phyloP scores from a whole-genome alignment of 1,140 invertebrate species.

The Rhynchophorus ferrugineus region DNA sequence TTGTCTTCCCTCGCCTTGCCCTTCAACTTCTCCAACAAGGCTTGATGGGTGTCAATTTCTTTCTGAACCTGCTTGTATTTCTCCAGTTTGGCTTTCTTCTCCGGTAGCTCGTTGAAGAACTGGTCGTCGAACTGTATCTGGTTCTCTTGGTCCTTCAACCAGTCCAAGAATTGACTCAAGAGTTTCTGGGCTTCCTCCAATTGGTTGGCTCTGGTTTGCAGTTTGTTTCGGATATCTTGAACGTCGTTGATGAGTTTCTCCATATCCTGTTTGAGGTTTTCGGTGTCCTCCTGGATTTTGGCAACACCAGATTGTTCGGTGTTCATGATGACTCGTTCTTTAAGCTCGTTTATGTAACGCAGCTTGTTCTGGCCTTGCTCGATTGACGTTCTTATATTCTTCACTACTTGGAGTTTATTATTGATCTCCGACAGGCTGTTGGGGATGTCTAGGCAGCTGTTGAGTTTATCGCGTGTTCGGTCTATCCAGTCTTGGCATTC shows the following conservation, averaged over 20 bases:
- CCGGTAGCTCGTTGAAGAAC: constrained; percentile 74
- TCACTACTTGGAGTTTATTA: constrained; percentile 74
- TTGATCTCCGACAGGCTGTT: constrained; percentile 73
- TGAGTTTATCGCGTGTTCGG: constrained; percentile 71
- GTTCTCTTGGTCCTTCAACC: constrained; percentile 79
- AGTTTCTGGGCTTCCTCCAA: constrained; percentile 81
- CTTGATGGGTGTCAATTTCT: constrained; percentile 68
- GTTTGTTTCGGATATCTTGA: constrained; percentile 64
- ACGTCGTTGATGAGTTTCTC: constrained; percentile 76
- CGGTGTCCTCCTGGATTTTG: constrained; percentile 84
- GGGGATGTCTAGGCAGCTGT: constrained; percentile 67
- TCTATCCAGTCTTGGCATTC: constrained; percentile 91
- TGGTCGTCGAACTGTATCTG: constrained; percentile 66
- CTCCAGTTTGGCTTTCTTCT: constrained; percentile 80
- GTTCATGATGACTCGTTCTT: constrained; percentile 86
- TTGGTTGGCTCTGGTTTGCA: constrained; percentile 60
- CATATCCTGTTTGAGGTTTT: constrained; percentile 79
- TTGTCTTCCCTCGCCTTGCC: constrained; percentile 56
- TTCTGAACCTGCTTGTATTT: constrained; percentile 71
- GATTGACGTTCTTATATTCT: constrained; percentile 72
- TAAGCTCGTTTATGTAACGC: constrained; percentile 80
- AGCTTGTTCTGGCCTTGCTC: constrained; percentile 89
- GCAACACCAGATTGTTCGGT: constrained; percentile 77
- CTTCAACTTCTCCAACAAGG: constrained; percentile 66
- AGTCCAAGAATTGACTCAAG: constrained; percentile 69